These are phyloP conservation scores for Trisateles emortualis DNA, from an alignment of 2,888 invertebrate species.

Conservation along the genomic window DNA sequence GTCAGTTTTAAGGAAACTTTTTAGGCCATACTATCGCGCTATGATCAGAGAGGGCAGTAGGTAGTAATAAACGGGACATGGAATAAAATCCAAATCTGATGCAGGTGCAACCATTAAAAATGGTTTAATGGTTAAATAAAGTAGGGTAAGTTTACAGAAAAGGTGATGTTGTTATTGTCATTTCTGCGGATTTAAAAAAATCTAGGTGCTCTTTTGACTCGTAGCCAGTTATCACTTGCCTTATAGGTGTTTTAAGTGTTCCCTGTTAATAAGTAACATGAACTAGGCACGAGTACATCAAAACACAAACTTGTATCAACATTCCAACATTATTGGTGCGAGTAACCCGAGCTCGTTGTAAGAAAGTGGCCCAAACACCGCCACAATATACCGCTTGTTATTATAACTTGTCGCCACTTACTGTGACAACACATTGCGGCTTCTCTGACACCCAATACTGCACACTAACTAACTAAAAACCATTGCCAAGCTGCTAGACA, in stretches of 20 bases:
- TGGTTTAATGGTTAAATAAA: too few species aligned
- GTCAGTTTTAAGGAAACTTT: too few species aligned
- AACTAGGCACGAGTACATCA: slow-evolving; percentile 15
- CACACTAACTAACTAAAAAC: slow-evolving; percentile 15
- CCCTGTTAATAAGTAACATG: not conserved
- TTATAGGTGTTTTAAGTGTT: not conserved
- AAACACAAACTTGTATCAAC: slow-evolving; percentile 22
- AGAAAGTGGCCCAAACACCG: slow-evolving; percentile 47
- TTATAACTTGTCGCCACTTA: slow-evolving; percentile 81
- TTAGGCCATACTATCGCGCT: too few species aligned
- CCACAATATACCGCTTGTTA: slow-evolving; percentile 76
- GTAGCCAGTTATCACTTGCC: not conserved
- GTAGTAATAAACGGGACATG: too few species aligned
- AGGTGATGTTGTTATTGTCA: too few species aligned
- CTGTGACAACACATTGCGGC: slow-evolving; percentile 60
- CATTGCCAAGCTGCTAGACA: not conserved
- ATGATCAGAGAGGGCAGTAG: too few species aligned
- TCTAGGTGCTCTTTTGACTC: too few species aligned
- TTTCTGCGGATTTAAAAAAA: too few species aligned
- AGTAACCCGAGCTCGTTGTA: slow-evolving; percentile 50
- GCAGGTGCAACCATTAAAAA: too few species aligned
- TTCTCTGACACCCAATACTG: slow-evolving; percentile 71
- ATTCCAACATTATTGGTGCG: slow-evolving; percentile 26
- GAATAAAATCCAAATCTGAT: too few species aligned
- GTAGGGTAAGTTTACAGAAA: too few species aligned